Conservation (phyloP, 2,888 invertebrate genomes). For the Diloba caeruleocephala region DNA sequence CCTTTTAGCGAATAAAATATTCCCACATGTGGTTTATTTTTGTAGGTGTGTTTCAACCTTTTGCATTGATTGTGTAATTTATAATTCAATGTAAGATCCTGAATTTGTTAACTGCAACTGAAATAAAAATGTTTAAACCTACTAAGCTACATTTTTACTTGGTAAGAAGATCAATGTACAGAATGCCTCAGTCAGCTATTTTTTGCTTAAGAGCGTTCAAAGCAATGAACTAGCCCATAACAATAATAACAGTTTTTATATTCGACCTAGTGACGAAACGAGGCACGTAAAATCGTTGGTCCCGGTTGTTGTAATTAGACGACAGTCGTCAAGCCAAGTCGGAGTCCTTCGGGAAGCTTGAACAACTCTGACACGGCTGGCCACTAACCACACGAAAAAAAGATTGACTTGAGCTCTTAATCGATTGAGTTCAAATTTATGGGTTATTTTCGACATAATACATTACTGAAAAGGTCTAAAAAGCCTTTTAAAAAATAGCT, state of each 20-base stretch:
- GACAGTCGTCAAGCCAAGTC: too few relatives aligned
- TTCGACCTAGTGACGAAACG: slow-evolving; percentile 34
- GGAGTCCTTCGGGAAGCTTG: too few relatives aligned
- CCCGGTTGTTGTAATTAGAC: too few relatives aligned
- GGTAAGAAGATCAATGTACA: slow-evolving; percentile 46
- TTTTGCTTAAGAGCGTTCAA: slow-evolving; percentile 39
- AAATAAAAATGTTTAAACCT: slow-evolving; percentile 37
- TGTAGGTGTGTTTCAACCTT: slow-evolving; percentile 60
- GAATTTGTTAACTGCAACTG: slow-evolving; percentile 18
- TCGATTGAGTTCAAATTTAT: too few relatives aligned
- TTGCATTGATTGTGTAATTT: slow-evolving; percentile 65
- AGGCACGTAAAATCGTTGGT: too few relatives aligned
- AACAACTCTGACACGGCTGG: too few relatives aligned
- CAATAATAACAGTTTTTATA: slow-evolving; percentile 24
- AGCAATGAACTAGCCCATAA: slow-evolving; percentile 37
- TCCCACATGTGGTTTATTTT: slow-evolving; percentile 68
- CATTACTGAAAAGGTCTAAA: too few relatives aligned
- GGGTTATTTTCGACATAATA: too few relatives aligned
- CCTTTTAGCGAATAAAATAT: slow-evolving; percentile 73
- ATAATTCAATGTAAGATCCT: slow-evolving; percentile 57
- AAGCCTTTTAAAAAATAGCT: too few relatives aligned
- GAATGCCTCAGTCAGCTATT: slow-evolving; percentile 45
- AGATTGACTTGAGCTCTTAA: too few relatives aligned
- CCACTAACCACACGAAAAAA: too few relatives aligned
- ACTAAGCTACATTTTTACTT: slow-evolving; percentile 27